These are phyloP conservation scores for Phodopus roborovskii DNA, from an alignment of 2,113 vertebrate genomes.

Conservation along the genomic window DNA sequence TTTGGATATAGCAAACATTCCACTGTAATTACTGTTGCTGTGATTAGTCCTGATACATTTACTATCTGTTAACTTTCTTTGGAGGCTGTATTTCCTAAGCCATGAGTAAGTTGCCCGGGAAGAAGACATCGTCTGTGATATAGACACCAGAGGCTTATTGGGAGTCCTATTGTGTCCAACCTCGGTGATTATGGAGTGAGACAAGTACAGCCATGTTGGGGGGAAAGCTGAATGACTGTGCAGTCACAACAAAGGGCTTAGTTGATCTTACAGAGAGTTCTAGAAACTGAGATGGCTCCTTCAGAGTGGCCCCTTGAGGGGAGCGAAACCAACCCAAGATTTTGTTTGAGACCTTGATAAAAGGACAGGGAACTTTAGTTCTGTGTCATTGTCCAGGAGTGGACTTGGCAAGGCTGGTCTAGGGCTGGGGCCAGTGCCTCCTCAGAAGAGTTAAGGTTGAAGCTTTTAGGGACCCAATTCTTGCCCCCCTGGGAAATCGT, in stretches of 20 bases:
- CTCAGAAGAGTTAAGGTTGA: neutral
- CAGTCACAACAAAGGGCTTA: neutral
- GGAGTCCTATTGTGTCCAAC: neutral
- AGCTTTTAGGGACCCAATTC: neutral
- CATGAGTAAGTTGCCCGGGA: neutral
- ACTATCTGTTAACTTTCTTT: neutral
- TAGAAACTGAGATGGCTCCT: neutral
- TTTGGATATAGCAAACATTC: conserved; percentile 5
- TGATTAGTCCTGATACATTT: neutral
- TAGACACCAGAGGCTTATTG: neutral
- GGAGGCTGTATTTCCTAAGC: neutral
- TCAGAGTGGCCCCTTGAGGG: neutral
- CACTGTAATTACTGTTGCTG: neutral
- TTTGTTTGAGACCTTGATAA: neutral
- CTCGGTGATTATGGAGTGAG: neutral
- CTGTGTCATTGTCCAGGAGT: neutral
- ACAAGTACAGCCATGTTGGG: neutral
- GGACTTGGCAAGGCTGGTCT: neutral
- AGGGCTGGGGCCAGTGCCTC: neutral
- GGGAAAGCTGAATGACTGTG: neutral
- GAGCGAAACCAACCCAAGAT: neutral
- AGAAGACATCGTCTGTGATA: too few species aligned
- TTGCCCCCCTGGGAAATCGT: neutral
- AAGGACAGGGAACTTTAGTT: neutral
- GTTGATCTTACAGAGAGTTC: neutral